Evolutionary conservation across 2,797 vertebrate species (phyloP), one percentile per base, ranked within the genome.

Genomic region (Meda fulgida): DNA sequence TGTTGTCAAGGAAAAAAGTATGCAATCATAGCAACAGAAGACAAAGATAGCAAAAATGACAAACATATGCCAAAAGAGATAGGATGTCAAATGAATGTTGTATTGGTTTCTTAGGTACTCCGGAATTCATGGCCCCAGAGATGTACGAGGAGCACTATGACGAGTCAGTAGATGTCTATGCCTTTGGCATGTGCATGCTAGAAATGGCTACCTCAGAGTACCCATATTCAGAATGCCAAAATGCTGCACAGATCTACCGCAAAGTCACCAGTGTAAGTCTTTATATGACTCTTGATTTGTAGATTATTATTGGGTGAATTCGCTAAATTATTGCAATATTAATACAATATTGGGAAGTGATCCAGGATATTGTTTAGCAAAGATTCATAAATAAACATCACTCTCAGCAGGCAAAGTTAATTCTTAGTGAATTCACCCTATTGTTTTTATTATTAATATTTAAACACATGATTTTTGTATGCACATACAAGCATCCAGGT

Each of bases 91-190:
- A 78, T 67, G 1, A 51, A 69, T 75, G 18, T 58, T 51, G 13
- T 65, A 69, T 85, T 58, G 6, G 36, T 83, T 88, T 26, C 31
- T 85, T 91, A 96, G 95, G 95, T 89, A 96, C 96, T 13, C 95
- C 95, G 0, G 95, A 96, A 91, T 96, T 96, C 90, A 96, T 96
- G 95, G 95, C 95, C 79, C 97, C 97, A 31, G 98, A 98, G 94
- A 99, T 99, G 98, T 99, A 99, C 63, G 97, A 99, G 92, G 97
- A 99, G 73, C 97, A 97, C 84, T 99, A 99, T 19, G 98, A 99
- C n/a, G 98, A 98, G 88, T 98, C 97, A 13, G 97, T 99, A 87
- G 98, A 99, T 48, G 97, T 98, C 67, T 99, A 99, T 84, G 98
- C 98, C 88, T 99, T 99, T 90, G 98, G 98, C 84, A 99, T 99